A percentile compares a stretch with the other conserved stretches of the same genome.
Evolutionary conservation across 2,113 vertebrate genomes (phyloP).

Genomic region (Cottus gobio): DNA sequence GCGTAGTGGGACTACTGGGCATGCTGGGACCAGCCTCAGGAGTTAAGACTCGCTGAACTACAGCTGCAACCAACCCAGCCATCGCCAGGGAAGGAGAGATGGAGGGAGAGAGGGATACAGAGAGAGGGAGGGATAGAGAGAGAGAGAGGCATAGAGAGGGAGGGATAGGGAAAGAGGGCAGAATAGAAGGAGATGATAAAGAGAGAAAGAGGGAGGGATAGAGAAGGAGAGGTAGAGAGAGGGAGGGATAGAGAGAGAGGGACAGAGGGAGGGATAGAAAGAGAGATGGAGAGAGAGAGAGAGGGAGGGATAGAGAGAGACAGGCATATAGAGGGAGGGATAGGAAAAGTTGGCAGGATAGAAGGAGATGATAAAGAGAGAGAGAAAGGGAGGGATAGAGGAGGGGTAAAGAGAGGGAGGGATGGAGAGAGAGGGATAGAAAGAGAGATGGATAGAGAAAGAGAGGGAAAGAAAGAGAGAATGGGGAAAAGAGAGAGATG

Average conservation of each 20-base stretch:
- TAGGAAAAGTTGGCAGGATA: too few species aligned
- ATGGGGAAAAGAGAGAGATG: slow-evolving; percentile 30
- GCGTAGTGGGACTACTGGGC: slow-evolving; percentile 65
- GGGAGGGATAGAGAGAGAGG: slow-evolving; percentile 36
- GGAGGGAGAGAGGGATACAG: slow-evolving; percentile 30
- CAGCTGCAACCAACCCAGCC: slow-evolving; percentile 72
- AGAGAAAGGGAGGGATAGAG: slow-evolving; percentile 24
- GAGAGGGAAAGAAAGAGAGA: slow-evolving; percentile 28
- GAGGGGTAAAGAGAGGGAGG: slow-evolving; percentile 18
- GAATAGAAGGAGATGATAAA: slow-evolving; percentile 23
- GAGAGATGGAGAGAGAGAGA: slow-evolving; percentile 36
- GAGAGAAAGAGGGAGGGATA: slow-evolving; percentile 32
- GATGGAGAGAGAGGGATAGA: too few species aligned
- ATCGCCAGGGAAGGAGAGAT: slow-evolving; percentile 17
- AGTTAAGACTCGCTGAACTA: slow-evolving; percentile 74
- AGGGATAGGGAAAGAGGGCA: slow-evolving; percentile 17
- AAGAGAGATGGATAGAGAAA: slow-evolving; percentile 36
- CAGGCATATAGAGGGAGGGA: too few species aligned
- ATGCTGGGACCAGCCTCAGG: slow-evolving; percentile 74
- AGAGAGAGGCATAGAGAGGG: slow-evolving; percentile 39
- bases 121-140: slow-evolving; percentile 33
- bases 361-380: slow-evolving; percentile 18
- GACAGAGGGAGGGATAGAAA: slow-evolving; percentile 26
- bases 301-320: slow-evolving; percentile 32
- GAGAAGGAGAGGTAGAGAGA: slow-evolving; percentile 16